Conservation (phyloP, 2,888 invertebrate genomes). For the Nephrotoma guestfalica region DNA sequence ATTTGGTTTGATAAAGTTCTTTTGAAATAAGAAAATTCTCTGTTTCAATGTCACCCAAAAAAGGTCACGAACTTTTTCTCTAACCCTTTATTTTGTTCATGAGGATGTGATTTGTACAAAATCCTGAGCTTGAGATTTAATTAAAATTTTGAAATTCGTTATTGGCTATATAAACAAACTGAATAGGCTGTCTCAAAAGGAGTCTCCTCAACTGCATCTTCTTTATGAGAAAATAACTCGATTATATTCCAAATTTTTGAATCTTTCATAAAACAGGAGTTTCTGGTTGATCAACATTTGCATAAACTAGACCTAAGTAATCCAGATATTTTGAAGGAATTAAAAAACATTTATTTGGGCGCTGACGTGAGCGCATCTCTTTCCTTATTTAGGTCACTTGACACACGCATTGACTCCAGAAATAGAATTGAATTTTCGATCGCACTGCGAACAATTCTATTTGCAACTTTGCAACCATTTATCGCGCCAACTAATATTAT, state of each 20-base stretch:
- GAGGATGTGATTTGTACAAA: too few species aligned
- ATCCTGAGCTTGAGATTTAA: too few species aligned
- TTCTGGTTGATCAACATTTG: not conserved
- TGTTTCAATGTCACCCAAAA: too few species aligned
- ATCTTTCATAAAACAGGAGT: not conserved
- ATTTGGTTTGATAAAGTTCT: too few species aligned
- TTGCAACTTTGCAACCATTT: too few species aligned
- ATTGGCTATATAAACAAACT: too few species aligned
- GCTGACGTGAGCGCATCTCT: not conserved
- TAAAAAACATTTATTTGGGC: slow-evolving; percentile 6
- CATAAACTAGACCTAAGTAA: not conserved
- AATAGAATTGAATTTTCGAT: not conserved
- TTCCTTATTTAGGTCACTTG: too few species aligned
- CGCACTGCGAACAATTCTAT: not conserved
- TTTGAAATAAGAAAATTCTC: too few species aligned
- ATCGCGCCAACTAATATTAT: not conserved
- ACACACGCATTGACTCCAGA: too few species aligned
- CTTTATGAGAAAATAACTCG: not conserved
- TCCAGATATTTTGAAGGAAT: not conserved
- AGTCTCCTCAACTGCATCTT: slow-evolving; percentile 9
- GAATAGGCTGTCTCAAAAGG: not conserved
- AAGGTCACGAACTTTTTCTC: too few species aligned
- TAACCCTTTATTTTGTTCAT: too few species aligned
- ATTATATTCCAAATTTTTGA: not conserved
- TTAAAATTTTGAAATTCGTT: too few species aligned